Evolutionary conservation across 2,113 vertebrate genomes (phyloP).

Genomic region (Oncorhynchus nerka): DNA sequence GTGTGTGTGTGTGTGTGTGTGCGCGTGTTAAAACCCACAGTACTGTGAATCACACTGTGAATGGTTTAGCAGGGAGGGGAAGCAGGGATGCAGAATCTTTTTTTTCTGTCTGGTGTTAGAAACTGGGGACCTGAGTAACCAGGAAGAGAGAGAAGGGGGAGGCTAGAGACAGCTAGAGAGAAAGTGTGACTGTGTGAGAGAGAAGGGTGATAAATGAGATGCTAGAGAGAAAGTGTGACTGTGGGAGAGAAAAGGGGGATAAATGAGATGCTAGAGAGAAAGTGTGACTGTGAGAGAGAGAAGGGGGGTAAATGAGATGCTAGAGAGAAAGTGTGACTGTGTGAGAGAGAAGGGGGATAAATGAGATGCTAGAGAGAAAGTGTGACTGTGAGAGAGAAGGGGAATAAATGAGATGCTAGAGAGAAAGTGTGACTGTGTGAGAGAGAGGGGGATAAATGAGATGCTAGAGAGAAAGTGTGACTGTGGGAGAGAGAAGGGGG

Average conservation of each 20-base stretch:
- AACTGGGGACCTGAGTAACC: neutral
- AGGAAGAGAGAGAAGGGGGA: neutral
- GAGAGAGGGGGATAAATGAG: no score
- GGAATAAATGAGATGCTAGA: no score
- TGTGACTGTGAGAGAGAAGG: neutral
- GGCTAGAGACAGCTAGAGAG: neutral
- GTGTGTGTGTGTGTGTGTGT: no score
- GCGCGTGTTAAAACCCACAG: no score
- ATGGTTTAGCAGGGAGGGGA: no score
- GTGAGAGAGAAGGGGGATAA: no score
- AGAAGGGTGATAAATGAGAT: neutral
- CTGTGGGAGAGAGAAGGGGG: neutral
- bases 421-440: no score
- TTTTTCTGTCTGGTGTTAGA: conserved; percentile 9
- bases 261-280: no score
- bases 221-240: neutral
- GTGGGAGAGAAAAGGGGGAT: neutral
- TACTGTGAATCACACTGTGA: no score
- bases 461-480: neutral
- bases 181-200: neutral
- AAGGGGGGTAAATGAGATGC: no score
- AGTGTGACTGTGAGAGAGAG: neutral
- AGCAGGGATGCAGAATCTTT: neutral
- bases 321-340: no score
- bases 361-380: neutral